Evolutionary conservation across 2,888 invertebrate species (phyloP).

Genomic region (Napeogenes sylphis): DNA sequence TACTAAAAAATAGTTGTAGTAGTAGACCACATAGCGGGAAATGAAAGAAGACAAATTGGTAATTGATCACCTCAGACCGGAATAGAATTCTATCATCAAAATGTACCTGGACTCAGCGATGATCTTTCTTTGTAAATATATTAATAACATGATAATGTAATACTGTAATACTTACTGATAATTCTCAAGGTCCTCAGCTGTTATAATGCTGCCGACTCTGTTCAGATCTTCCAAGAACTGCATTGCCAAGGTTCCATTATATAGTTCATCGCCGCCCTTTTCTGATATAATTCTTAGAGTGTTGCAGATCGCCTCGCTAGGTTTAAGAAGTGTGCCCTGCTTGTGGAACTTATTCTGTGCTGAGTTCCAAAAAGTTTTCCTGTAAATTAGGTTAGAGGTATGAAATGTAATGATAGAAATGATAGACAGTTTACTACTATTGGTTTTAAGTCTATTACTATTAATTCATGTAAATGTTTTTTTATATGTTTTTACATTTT

Average conservation of each 20-base stretch:
- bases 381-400: constrained; percentile 41
- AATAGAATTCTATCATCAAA: no score
- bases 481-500: no score
- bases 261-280: constrained; percentile 85
- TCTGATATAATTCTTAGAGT: constrained; percentile 83
- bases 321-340: constrained; percentile 80
- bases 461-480: no score
- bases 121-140: no score
- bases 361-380: constrained; percentile 81
- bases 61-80: no score
- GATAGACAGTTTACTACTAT: no score
- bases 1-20: no score
- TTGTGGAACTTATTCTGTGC: constrained; percentile 60
- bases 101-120: no score
- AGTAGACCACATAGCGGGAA: no score
- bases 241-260: constrained; percentile 85
- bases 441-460: no score
- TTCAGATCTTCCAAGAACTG: constrained; percentile 84
- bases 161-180: constrained; percentile 70
- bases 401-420: background rate
- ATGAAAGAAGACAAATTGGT: no score
- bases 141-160: no score
- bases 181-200: constrained; percentile 81
- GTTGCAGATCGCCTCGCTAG: constrained; percentile 80
- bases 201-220: constrained; percentile 84